phyloP scores from a whole-genome alignment of 1,140 invertebrate species.

The Batillaria attramentaria region DNA sequence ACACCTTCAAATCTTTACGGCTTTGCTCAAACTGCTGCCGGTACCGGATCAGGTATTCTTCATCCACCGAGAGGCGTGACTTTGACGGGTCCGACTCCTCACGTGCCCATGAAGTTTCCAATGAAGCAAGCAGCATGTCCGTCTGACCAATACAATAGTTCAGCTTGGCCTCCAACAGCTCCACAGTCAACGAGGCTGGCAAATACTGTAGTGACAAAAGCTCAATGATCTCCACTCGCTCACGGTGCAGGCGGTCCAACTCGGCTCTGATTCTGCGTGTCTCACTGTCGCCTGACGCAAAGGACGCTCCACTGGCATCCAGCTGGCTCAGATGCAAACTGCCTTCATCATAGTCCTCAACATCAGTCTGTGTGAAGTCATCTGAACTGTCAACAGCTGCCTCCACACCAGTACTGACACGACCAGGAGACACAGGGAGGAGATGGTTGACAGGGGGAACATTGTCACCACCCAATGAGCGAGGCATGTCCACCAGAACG shows the following conservation, averaged over 20 bases:
- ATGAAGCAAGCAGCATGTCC: slow-evolving; percentile 59
- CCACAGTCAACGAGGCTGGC: slow-evolving; percentile 65
- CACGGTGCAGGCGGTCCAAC: slow-evolving; percentile 60
- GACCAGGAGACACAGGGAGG: neutral
- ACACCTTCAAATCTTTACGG: slow-evolving; percentile 51
- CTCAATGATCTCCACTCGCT: slow-evolving; percentile 64
- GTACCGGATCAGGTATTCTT: slow-evolving; percentile 53
- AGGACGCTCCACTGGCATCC: slow-evolving; percentile 13
- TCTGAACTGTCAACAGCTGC: slow-evolving; percentile 50
- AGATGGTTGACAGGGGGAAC: neutral
- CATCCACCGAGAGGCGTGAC: slow-evolving; percentile 9
- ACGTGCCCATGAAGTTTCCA: slow-evolving; percentile 56
- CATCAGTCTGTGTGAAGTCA: slow-evolving; percentile 57
- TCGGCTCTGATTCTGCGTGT: slow-evolving; percentile 48
- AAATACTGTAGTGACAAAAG: slow-evolving; percentile 62
- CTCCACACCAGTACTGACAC: slow-evolving; percentile 47
- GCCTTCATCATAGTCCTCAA: slow-evolving; percentile 33
- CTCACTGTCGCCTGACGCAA: slow-evolving; percentile 7
- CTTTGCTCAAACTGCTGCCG: slow-evolving; percentile 50
- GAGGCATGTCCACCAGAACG: neutral
- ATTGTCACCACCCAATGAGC: slow-evolving; percentile 8
- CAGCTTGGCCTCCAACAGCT: slow-evolving; percentile 65
- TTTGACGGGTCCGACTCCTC: slow-evolving; percentile 32
- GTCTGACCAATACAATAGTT: slow-evolving; percentile 69
- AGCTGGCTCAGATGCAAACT: neutral